Evolutionary conservation across 92 coral and sea anemone species (phyloP).

Genomic region (Bergia sp.): DNA sequence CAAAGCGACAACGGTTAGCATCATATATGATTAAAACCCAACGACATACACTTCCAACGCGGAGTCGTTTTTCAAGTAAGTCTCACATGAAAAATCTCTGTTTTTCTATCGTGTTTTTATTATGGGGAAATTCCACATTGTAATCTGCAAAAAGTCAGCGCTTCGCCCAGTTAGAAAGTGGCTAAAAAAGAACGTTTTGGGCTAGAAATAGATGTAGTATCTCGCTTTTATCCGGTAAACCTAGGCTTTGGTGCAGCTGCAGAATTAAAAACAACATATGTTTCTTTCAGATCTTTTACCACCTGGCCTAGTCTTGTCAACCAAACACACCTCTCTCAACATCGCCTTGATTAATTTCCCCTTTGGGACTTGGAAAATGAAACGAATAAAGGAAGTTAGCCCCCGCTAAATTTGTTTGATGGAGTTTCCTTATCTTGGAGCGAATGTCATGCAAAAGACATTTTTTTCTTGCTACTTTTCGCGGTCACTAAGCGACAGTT

Average conservation of each 20-base stretch:
- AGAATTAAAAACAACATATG: slow-evolving; percentile 92
- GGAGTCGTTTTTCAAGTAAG: slow-evolving; percentile 92
- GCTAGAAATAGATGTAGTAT: slow-evolving; percentile 64
- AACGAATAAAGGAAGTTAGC: slow-evolving; percentile 22
- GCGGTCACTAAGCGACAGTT: slow-evolving; percentile 90
- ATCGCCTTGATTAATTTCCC: slow-evolving; percentile 56
- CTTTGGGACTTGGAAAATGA: slow-evolving; percentile 53
- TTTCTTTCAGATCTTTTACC: slow-evolving; percentile 72
- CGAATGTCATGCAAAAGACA: slow-evolving; percentile 4
- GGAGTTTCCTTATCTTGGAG: slow-evolving; percentile 38
- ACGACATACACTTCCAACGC: slow-evolving; percentile 77
- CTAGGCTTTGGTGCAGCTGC: slow-evolving; percentile 92
- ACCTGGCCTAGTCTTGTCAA: slow-evolving; percentile 78
- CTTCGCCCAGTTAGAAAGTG: slow-evolving; percentile 10
- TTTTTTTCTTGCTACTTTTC: slow-evolving; percentile 33
- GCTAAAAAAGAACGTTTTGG: slow-evolving; percentile 57
- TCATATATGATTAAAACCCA: slow-evolving; percentile 96
- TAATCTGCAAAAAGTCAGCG: slow-evolving; percentile 36
- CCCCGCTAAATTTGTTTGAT: slow-evolving; percentile 21
- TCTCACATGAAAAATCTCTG: slow-evolving; percentile 61
- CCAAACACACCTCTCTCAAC: slow-evolving; percentile 70
- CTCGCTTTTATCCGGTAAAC: slow-evolving; percentile 89
- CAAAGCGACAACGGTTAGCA: slow-evolving; percentile 89
- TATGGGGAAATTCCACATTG: slow-evolving; percentile 8
- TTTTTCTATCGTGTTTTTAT: slow-evolving; percentile 60